Conservation (phyloP, 2,113 vertebrate species). For the Ascaphus truei region DNA sequence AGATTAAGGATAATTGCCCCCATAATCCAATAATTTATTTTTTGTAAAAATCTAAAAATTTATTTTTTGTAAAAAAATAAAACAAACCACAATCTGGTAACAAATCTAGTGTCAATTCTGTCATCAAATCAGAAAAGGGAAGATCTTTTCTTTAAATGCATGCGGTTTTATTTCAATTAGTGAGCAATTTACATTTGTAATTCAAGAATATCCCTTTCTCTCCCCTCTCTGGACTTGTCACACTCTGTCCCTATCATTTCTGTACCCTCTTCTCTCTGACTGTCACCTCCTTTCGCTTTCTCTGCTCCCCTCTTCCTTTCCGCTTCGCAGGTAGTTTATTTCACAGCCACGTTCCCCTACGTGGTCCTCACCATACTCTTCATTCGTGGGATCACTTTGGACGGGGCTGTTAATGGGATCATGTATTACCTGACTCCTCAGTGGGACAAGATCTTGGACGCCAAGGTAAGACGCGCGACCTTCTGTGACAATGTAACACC, state of each 20-base stretch:
- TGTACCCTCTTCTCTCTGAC: background rate
- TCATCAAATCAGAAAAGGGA: too few species aligned
- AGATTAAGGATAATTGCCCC: too few species aligned
- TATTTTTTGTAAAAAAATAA: too few species aligned
- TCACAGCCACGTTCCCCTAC: constrained; percentile 95
- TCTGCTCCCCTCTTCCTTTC: background rate
- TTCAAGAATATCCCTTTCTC: too few species aligned
- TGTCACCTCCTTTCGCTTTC: background rate
- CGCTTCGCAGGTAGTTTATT: constrained; percentile 86
- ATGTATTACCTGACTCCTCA: constrained; percentile 95
- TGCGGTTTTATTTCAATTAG: too few species aligned
- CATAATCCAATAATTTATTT: too few species aligned
- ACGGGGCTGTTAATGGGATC: constrained; percentile 87
- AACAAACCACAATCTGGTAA: too few species aligned
- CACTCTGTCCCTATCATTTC: background rate
- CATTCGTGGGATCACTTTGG: constrained; percentile 89
- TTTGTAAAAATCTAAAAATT: too few species aligned
- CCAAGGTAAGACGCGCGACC: constrained; percentile 91
- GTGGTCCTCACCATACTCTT: constrained; percentile 96
- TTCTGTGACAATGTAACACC: accelerated
- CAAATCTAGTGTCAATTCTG: too few species aligned
- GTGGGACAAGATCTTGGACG: constrained; percentile 94
- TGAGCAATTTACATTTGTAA: too few species aligned
- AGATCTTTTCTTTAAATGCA: too few species aligned
- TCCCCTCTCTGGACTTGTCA: background rate